These are phyloP conservation scores for Thecocarcelia acutangulata DNA, from an alignment of 2,888 invertebrate species.

Conservation along the genomic window DNA sequence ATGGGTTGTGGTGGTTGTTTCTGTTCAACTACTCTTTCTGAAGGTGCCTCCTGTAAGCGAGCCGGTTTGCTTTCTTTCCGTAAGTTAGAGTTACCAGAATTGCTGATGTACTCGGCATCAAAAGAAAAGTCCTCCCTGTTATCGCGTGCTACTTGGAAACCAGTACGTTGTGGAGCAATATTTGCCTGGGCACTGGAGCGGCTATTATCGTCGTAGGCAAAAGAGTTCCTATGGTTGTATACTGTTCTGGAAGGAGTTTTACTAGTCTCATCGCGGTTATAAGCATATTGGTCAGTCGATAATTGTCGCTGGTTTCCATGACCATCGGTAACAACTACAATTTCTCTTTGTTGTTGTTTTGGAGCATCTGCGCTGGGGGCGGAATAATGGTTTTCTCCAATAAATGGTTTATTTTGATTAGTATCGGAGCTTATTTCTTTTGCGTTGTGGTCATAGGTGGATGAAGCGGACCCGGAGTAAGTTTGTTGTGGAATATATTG, in stretches of 20 bases:
- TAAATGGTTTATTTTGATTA: slow-evolving; percentile 69
- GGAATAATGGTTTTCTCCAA: slow-evolving; percentile 59
- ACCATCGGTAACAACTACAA: slow-evolving; percentile 72
- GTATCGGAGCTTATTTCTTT: slow-evolving; percentile 74
- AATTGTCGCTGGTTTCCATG: slow-evolving; percentile 75
- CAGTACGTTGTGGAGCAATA: slow-evolving; percentile 40
- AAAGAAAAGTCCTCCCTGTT: slow-evolving; percentile 55
- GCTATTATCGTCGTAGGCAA: slow-evolving; percentile 32
- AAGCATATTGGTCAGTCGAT: slow-evolving; percentile 75
- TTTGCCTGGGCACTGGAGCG: slow-evolving; percentile 51
- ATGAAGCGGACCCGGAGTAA: slow-evolving; percentile 72
- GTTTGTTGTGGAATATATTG: slow-evolving; percentile 59
- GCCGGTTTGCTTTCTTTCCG: slow-evolving; percentile 75
- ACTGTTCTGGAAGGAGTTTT: slow-evolving; percentile 36
- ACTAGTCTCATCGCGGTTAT: slow-evolving; percentile 74
- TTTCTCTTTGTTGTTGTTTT: slow-evolving; percentile 67
- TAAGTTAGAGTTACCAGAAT: slow-evolving; percentile 72
- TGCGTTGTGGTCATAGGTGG: slow-evolving; percentile 73
- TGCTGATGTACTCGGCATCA: slow-evolving; percentile 76
- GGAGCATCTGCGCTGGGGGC: slow-evolving; percentile 61
- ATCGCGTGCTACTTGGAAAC: slow-evolving; percentile 33
- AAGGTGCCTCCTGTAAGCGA: slow-evolving; percentile 72
- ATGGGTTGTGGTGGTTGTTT: slow-evolving; percentile 59
- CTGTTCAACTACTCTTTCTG: slow-evolving; percentile 52
- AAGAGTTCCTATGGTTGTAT: slow-evolving; percentile 41